phyloP scores from a whole-genome alignment of 2,888 invertebrate genomes.

The Temnothorax ravouxi region DNA sequence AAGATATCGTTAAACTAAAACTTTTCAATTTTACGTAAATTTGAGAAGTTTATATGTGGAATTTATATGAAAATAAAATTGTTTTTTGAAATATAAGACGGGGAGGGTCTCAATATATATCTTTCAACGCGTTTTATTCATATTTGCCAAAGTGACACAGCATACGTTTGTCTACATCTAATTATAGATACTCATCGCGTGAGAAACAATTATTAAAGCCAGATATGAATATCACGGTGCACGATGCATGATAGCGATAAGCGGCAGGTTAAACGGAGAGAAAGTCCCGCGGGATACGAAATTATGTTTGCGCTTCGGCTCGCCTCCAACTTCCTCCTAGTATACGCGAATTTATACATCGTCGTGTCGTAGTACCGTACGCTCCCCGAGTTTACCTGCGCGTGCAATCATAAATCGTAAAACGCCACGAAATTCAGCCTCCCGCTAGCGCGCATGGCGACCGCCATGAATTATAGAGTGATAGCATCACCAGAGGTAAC shows the following conservation, averaged over 20 bases:
- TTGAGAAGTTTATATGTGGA: background rate
- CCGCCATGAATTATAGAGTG: constrained; percentile 73
- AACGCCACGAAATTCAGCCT: constrained; percentile 69
- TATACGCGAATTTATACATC: constrained; percentile 56
- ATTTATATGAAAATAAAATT: background rate
- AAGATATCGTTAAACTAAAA: background rate
- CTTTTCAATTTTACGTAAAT: background rate
- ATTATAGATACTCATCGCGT: constrained; percentile 7
- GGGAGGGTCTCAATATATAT: no score
- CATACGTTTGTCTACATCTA: constrained; percentile 8
- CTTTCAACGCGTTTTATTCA: background rate
- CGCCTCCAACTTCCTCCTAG: constrained; percentile 27
- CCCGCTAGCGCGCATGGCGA: constrained; percentile 49
- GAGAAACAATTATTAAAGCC: constrained; percentile 44
- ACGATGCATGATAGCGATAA: constrained; percentile 31
- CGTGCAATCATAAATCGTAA: constrained; percentile 71
- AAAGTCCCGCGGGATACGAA: constrained; percentile 43
- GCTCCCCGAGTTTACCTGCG: constrained; percentile 59
- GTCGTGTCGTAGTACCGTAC: constrained; percentile 55
- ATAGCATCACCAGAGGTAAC: constrained; percentile 67
- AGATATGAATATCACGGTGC: constrained; percentile 2
- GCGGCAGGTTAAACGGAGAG: constrained; percentile 22
- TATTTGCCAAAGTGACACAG: background rate
- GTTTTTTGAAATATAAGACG: background rate
- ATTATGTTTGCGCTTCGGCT: constrained; percentile 41